phyloP scores from a whole-genome alignment of 2,888 invertebrate species.

The Psylliodes chrysocephalus region DNA sequence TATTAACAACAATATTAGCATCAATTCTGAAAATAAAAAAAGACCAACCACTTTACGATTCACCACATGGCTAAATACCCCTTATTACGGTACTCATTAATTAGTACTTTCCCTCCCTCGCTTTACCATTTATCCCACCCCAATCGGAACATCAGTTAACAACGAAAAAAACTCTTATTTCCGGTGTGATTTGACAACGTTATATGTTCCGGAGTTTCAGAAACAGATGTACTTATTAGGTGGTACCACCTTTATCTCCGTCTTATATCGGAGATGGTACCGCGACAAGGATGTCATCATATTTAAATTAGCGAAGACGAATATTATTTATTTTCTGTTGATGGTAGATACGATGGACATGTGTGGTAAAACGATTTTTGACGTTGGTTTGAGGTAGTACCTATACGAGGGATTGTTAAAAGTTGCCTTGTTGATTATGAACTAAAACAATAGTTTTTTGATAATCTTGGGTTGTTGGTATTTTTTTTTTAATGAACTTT shows the following conservation, averaged over 20 bases:
- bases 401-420: too few relatives aligned
- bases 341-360: slow-evolving; percentile 36
- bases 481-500: too few relatives aligned
- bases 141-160: slow-evolving; percentile 47
- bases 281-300: slow-evolving; percentile 54
- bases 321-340: slow-evolving; percentile 50
- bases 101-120: slow-evolving; percentile 36
- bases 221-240: slow-evolving; percentile 58
- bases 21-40: not conserved
- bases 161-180: slow-evolving; percentile 47
- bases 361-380: not conserved
- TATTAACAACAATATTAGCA: not conserved
- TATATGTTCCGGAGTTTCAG: slow-evolving; percentile 48
- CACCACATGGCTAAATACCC: slow-evolving; percentile 20
- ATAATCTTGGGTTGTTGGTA: too few relatives aligned
- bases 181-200: slow-evolving; percentile 53
- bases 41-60: slow-evolving; percentile 7
- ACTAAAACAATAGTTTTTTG: too few relatives aligned
- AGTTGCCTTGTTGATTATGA: too few relatives aligned
- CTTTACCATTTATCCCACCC: slow-evolving; percentile 28
- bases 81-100: slow-evolving; percentile 20
- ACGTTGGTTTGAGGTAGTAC: too few relatives aligned
- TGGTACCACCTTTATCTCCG: slow-evolving; percentile 47
- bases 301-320: slow-evolving; percentile 56
- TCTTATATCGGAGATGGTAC: slow-evolving; percentile 52